Percentiles rank a stretch among this genome's conserved stretches.
Conservation (phyloP, 1,140 invertebrate genomes). For the Chironomus striatipennis region DNA sequence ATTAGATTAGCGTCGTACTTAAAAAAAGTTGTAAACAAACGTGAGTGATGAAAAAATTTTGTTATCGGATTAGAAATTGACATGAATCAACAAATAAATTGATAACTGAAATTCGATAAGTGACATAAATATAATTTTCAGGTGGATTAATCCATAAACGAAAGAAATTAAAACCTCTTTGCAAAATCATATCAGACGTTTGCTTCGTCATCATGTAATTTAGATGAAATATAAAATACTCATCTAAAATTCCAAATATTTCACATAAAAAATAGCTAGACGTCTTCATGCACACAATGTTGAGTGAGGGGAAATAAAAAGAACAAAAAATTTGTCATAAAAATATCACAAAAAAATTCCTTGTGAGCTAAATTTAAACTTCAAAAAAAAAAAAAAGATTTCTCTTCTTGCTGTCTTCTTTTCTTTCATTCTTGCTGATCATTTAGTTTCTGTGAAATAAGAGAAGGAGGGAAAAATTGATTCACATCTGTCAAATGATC, state of each 20-base stretch:
- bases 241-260: not conserved
- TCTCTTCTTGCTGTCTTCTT: not conserved
- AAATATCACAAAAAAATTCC: not conserved
- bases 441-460: conserved; percentile 11
- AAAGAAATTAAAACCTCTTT: no score
- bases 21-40: not conserved
- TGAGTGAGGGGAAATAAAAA: not conserved
- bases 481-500: conserved; percentile 12
- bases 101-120: not conserved
- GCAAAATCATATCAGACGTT: no score
- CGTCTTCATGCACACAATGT: not conserved
- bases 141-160: no score
- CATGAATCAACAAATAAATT: no score
- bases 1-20: no score
- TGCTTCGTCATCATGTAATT: not conserved
- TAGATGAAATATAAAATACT: not conserved
- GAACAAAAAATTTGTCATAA: not conserved
- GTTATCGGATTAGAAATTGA: not conserved
- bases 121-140: not conserved
- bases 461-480: not conserved
- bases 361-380: no score
- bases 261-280: not conserved
- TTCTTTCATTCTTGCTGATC: not conserved
- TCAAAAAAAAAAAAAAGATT: no score
- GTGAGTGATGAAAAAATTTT: not conserved